Evolutionary conservation across 2,113 vertebrate species (phyloP).

Genomic region (Phylloscopus whistleri): DNA sequence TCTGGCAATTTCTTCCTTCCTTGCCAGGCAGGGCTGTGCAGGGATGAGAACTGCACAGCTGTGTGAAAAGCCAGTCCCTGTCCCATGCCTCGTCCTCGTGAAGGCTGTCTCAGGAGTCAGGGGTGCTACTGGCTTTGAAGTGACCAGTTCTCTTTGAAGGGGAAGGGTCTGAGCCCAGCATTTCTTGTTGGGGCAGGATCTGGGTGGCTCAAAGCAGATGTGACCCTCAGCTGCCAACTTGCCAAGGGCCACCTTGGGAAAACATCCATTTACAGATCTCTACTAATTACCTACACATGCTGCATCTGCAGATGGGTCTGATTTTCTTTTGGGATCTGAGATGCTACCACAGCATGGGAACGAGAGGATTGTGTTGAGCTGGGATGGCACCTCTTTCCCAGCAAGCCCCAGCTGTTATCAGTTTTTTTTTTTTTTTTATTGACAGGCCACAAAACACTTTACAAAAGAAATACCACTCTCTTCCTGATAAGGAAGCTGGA

Average conservation of each 20-base stretch:
- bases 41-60: neutral
- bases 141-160: neutral
- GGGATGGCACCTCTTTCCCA: neutral
- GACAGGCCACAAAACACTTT: neutral
- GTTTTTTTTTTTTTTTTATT: neutral
- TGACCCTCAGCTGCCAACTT: neutral
- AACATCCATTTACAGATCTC: rapidly evolving
- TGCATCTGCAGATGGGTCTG: neutral
- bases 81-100: rapidly evolving
- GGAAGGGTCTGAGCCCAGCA: neutral
- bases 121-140: neutral
- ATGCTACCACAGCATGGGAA: rapidly evolving
- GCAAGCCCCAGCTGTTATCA: neutral
- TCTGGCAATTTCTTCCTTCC: neutral
- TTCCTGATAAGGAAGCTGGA: neutral
- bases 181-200: neutral
- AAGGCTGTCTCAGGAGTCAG: neutral
- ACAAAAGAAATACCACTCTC: neutral
- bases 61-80: neutral
- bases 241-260: neutral
- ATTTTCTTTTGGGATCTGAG: neutral
- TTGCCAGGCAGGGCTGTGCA: neutral
- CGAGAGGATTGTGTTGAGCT: neutral
- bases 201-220: neutral
- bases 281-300: neutral